Percentiles rank a stretch among this genome's conserved stretches.
Conservation (phyloP, 2,113 vertebrate species). For the Heterotis niloticus region DNA sequence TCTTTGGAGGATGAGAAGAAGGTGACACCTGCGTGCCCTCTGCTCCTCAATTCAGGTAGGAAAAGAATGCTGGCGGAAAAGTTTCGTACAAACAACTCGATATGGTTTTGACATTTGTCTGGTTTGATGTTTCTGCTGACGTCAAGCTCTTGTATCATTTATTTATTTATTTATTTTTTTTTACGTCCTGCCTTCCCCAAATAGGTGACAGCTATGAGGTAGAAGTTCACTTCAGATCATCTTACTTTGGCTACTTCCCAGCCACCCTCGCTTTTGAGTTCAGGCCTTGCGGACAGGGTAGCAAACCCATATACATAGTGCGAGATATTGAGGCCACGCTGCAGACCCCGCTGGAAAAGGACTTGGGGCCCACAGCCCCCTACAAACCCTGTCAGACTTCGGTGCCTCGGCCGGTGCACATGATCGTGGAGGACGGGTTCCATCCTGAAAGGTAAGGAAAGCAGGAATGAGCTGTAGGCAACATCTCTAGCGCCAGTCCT, state of each 20-base stretch:
- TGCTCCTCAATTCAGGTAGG: conserved; percentile 72
- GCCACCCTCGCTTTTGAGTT: conserved; percentile 71
- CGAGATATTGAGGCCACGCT: conserved; percentile 66
- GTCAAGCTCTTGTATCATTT: background rate
- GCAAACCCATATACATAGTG: conserved; percentile 68
- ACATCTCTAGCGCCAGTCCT: no score
- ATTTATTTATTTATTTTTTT: background rate
- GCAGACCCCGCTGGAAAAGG: conserved; percentile 59
- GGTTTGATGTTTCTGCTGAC: background rate
- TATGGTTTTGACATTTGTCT: background rate
- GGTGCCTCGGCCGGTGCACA: conserved; percentile 39
- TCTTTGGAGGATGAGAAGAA: conserved; percentile 54
- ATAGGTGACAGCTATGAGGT: conserved; percentile 67
- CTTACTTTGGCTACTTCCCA: conserved; percentile 69
- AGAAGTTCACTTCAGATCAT: conserved; percentile 56
- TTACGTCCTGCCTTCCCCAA: background rate
- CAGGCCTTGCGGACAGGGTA: conserved; percentile 48
- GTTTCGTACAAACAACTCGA: background rate
- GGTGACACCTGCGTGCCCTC: conserved; percentile 47
- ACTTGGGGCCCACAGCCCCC: conserved; percentile 67
- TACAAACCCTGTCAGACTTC: conserved; percentile 60
- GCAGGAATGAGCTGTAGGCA: no score
- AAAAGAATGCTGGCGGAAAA: background rate
- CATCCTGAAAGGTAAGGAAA: conserved; percentile 63
- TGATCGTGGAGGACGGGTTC: conserved; percentile 65